Evolutionary conservation across 1,140 invertebrate species (phyloP).

Genomic region (Drosophila nigromelanica): DNA sequence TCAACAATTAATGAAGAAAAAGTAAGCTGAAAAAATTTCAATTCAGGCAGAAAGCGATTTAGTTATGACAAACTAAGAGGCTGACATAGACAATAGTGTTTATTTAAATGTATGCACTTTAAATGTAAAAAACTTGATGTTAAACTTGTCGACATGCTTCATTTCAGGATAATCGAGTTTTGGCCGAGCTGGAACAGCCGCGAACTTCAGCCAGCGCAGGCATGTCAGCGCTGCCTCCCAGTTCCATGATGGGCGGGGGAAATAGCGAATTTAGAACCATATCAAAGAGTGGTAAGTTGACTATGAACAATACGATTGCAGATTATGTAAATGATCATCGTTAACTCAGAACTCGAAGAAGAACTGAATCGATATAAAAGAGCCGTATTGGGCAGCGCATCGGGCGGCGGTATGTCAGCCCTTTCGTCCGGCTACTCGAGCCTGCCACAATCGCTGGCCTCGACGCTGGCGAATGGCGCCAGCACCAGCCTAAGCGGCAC

Average conservation of each 20-base stretch:
- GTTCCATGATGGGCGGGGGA: conserved; percentile 80
- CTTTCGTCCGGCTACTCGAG: conserved; percentile 75
- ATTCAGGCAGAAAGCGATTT: no score
- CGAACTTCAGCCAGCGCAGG: conserved; percentile 85
- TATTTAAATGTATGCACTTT: no score
- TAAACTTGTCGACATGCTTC: neutral
- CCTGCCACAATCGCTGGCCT: conserved; percentile 71
- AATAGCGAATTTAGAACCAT: conserved; percentile 84
- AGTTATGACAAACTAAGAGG: no score
- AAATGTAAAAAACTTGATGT: neutral
- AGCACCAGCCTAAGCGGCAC: conserved; percentile 70
- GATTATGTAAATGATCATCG: neutral
- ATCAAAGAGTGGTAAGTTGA: conserved; percentile 80
- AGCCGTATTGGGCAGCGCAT: conserved; percentile 71
- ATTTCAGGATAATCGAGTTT: conserved; percentile 88
- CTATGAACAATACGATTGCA: neutral
- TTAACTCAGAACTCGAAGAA: conserved; percentile 74
- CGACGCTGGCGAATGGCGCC: conserved; percentile 72
- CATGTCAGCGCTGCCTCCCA: conserved; percentile 78
- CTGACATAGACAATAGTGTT: no score
- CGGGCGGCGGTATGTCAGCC: conserved; percentile 67
- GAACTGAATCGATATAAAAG: conserved; percentile 83
- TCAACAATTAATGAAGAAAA: no score
- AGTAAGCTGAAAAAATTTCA: no score
- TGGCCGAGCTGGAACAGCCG: conserved; percentile 94